phyloP scores from a whole-genome alignment of 2,797 vertebrate genomes.

The Lithobates sylvaticus region DNA sequence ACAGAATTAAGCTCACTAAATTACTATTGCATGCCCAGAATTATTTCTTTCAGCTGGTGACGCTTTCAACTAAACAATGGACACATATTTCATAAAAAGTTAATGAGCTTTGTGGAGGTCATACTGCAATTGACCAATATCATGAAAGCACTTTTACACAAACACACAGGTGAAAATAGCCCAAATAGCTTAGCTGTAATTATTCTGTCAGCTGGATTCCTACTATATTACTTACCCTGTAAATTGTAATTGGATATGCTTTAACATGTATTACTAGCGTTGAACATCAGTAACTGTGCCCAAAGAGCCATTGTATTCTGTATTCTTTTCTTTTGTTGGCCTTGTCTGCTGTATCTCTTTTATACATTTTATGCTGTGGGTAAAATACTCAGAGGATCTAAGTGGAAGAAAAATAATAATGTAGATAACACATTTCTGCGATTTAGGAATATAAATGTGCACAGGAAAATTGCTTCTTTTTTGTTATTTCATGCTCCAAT shows the following conservation, averaged over 20 bases:
- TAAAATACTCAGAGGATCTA: conserved; percentile 54
- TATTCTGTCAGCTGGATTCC: not conserved
- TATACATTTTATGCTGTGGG: conserved; percentile 44
- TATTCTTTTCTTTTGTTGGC: conserved; percentile 16
- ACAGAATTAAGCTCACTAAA: too few species aligned
- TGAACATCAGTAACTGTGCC: conserved; percentile 15
- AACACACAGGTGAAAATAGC: not conserved
- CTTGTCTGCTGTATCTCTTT: conserved; percentile 44
- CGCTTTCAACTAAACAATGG: too few species aligned
- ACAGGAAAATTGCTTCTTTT: conserved; percentile 58
- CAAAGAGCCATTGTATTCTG: conserved; percentile 33
- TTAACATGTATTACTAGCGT: not conserved
- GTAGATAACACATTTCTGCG: conserved; percentile 56
- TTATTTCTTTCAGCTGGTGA: too few species aligned
- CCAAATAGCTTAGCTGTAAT: not conserved
- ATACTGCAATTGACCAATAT: too few species aligned
- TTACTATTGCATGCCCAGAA: too few species aligned
- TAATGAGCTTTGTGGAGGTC: too few species aligned
- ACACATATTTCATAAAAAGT: too few species aligned
- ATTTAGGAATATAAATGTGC: conserved; percentile 56
- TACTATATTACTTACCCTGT: not conserved
- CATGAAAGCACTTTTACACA: not conserved
- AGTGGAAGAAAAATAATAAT: conserved; percentile 48
- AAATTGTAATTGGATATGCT: conserved; percentile 18
- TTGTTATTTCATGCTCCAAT: conserved; percentile 61